Base-by-base conservation (phyloP, 30 jellyfish, hydroid and myxozoan genomes). In the Turritopsis dohrnii region DNA sequence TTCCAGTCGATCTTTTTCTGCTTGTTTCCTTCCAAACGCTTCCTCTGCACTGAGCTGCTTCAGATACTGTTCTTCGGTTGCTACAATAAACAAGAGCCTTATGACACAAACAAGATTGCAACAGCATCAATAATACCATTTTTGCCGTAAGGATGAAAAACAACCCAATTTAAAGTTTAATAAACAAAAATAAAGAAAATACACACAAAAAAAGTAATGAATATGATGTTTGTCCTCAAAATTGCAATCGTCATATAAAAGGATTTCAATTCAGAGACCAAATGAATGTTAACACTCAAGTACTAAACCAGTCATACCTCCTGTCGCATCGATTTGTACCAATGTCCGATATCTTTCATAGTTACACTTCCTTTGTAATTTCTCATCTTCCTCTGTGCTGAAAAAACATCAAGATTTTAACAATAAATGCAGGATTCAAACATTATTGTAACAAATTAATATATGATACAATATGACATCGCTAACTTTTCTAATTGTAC, bases 321-420 rank as follows among this genome's bases (percentile, higher is more conserved):
- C 98, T 1, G 98, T 88, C 1, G 98, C 98, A 79, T 93, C 98
- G 21, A 93, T 93, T 65, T 93, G 95, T 16, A 93, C 98, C 71
- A 93, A 80, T 18, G 98, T 88, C 69, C 98, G 82, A 80, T 93
- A 93, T 19, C 98, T 84, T 83, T 93, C 98, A 88, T 93, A 93
- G 71, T 88, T 88, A 41, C 90, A 71, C 24, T 93, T 92, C 7
- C 81, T 25, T 77, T 52, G 72, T 24, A 85, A 29, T 23, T 81
- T 30, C 26, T 89, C 96, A 22, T 75, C 76, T 28, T 84, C 98
- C 1, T 69, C 87, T 7, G 71, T 71, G 25, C 87, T 82, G 31
- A 24, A 69, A 7, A 17, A 41, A 13, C 5, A 3, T 3, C 5
- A 41, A 41, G 60, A 41, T 13, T 3, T 41, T 41, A 41, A 41